Base-by-base conservation (phyloP, 2,888 invertebrate genomes). In the Drosophila leonis region DNA sequence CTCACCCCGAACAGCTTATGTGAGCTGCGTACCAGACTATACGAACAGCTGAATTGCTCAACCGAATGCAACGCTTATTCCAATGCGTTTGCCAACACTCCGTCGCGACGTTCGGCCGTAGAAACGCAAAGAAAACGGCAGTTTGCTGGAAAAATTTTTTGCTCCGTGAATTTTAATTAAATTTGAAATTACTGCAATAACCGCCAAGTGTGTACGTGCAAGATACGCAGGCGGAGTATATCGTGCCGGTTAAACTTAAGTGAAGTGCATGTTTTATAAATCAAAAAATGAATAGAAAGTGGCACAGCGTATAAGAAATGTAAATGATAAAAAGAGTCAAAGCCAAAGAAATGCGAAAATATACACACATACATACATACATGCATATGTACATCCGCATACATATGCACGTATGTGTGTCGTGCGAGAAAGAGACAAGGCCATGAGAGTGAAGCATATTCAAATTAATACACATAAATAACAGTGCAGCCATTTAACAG, bases 281-380 rank as follows among this genome's bases (percentile, higher is more conserved):
- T 55, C 52, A 20, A 31, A 59, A 48, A 20, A 69, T 72, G 79
- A 82, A 82, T 76, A 82, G 80, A 82, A 82, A 81, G 80, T 81
- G 74, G 76, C 80, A 79, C 79, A 81, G 46, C 62, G 65, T 71
- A 63, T 51, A 70, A 65, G 44, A 79, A 82, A 82, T 79, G 82
- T 80, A 82, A 80, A 82, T 80, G 70, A 75, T 80, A 71, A 80
- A 80, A 70, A 66, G 65, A 81, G 67, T 78, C 72, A 79, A 79
- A 78, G 78, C 77, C 78, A 80, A 82, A 81, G 82, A 81, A 81
- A 81, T 81, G 81, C 81, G 79, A 80, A 82, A 75, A 82, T 49
- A 49, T 49, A 64, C 74, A 54, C 31, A 52, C 48, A 42, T 33
- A 63, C 29, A 60, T 71, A 27, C 12, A 52, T 60, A 42, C 46